phyloP scores from a whole-genome alignment of 2,888 invertebrate genomes.

The Acanthosoma haemorrhoidale region DNA sequence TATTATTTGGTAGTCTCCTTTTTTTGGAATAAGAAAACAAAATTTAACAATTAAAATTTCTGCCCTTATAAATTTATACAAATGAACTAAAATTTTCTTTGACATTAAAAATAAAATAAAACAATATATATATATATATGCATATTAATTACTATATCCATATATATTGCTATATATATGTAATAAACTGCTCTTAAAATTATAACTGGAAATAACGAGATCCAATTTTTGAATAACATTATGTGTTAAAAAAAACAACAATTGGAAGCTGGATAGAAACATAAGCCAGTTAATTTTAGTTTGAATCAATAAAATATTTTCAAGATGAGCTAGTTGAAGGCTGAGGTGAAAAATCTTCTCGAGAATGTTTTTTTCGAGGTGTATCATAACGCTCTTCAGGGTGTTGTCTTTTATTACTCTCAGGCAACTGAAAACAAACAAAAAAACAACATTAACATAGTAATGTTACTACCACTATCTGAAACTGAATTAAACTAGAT shows the following conservation, averaged over 20 bases:
- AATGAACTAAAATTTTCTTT: not conserved
- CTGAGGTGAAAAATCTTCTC: slow-evolving; percentile 22
- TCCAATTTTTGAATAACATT: not conserved
- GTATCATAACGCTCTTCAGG: slow-evolving; percentile 17
- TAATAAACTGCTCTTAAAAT: not conserved
- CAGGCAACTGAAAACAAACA: not conserved
- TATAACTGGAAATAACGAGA: slow-evolving; percentile 1
- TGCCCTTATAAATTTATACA: slow-evolving; percentile 3
- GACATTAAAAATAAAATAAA: slow-evolving; percentile 5
- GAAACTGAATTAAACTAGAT: too few relatives aligned
- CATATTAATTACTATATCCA: not conserved
- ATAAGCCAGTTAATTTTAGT: slow-evolving; percentile 9
- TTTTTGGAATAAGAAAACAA: too few relatives aligned
- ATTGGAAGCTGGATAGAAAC: slow-evolving; percentile 3
- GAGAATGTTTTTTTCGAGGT: slow-evolving; percentile 19
- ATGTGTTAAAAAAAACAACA: not conserved
- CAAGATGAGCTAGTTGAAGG: slow-evolving; percentile 27
- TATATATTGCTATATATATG: slow-evolving; percentile 6
- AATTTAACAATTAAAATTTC: not conserved
- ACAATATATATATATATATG: slow-evolving; percentile 4
- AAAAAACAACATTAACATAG: not conserved
- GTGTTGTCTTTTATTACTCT: slow-evolving; percentile 17
- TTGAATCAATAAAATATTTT: not conserved
- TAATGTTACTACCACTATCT: too few relatives aligned
- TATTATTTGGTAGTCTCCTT: too few relatives aligned